Base-by-base conservation (phyloP, 2,888 invertebrate species). In the Mechanitis messenoides region DNA sequence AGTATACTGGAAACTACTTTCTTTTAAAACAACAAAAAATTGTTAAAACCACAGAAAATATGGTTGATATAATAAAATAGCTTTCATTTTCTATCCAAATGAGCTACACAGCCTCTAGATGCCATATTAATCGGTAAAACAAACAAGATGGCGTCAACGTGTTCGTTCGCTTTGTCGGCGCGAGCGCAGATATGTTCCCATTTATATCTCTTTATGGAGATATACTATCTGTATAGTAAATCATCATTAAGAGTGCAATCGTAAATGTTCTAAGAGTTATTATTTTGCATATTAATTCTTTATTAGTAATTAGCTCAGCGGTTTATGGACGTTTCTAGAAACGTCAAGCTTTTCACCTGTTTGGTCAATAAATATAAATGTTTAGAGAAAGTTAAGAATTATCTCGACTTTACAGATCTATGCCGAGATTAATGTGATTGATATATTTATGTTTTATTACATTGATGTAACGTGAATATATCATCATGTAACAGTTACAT, bases 111-210 rank as follows among this genome's bases (percentile, higher is more conserved):
- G 53, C 61, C 46, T 53, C 56, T 57, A 59, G 58, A 58, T 55
- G 55, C 62, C 62, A 35, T 69, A 71, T 73, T 74, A 74, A 75
- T 76, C 71, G 69, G 68, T 71, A 72, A 74, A 73, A 75, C 72
- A 76, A 78, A 75, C 70, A 72, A 75, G 63, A 72, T 71, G 65
- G 70, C 72, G 70, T 69, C 71, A 71, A 71, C 69, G 57, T 31
- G 64, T 60, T 66, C 56, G 59, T 66, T 63, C 63, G 60, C 69
- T 74, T 75, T 73, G 74, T 74, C 76, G 74, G 78, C 74, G 72
- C 68, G 35, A 53, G 71, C 70, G 69, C 71, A 69, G 66, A 66
- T 70, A 69, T 69, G 66, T 71, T 72, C 72, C 71, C 71, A 74
- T 77, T 74, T 72, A 73, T 74, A 62, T 65, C 46, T 65, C 61